Base-by-base conservation (phyloP, 2,797 vertebrate species). In the Hydrolagus colliei region DNA sequence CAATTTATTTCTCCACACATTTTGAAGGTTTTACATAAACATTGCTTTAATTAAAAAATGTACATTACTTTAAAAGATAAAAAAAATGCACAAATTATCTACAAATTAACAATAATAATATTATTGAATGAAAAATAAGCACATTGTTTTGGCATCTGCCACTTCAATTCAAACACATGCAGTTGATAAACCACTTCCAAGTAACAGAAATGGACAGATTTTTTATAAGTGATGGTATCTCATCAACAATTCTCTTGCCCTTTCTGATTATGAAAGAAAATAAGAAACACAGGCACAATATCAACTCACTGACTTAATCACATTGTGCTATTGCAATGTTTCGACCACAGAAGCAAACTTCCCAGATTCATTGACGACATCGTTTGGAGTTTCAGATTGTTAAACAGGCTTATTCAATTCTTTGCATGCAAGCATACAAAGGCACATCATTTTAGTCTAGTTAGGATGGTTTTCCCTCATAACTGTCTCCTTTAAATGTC, bases 11-110 rank as follows among this genome's bases (percentile, higher is more conserved):
- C 27, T 22, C 62, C 27, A 94, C 94, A 95, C 90, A 90, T 94
- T 93, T 93, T 91, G 93, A 92, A 93, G 94, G 93, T 93, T 91
- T 92, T 94, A 96, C 91, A 86, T 93, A 95, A 95, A 96, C 93
- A 89, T 94, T 93, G 95, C 96, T 92, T 27, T 27, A 27, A 27
- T 27, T 27, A 27, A 27, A 27, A 27, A 27, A 27, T 27, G 27
- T 27, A 27, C 27, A 27, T 27, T 27, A 27, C 27, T 27, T 27
- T 27, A 27, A 93, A 94, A 95, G 94, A 95, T 90, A 93, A 95
- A 92, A 91, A 94, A 96, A 95, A 94, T 93, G 92, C 78, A 93
- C 89, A 89, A 22, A 87, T 88, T 92, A 96, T 97, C 93, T 97
- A 97, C 94, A 97, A 96, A 95, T 91, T 87, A 90, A 68, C 91